phyloP scores from a whole-genome alignment of 1,140 invertebrate species.

The Drosophila nigromelanica region DNA sequence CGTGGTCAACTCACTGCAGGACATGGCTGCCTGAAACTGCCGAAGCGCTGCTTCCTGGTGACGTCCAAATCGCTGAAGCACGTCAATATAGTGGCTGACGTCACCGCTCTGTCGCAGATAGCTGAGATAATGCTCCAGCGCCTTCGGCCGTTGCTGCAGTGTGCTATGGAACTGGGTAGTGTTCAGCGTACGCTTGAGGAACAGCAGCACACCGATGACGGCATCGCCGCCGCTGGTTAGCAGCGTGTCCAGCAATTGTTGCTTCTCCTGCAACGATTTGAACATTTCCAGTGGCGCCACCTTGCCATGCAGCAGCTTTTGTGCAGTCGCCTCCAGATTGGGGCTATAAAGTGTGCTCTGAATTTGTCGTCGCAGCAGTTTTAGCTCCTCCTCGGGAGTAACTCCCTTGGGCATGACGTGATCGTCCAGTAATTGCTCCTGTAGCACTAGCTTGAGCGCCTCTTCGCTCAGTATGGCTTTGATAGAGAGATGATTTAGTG shows the following conservation, averaged over 20 bases:
- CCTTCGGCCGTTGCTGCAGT: constrained; percentile 84
- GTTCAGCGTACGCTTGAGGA: constrained; percentile 86
- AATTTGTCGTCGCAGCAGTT: constrained; percentile 69
- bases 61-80: constrained; percentile 86
- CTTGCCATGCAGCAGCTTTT: constrained; percentile 85
- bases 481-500: constrained; percentile 64
- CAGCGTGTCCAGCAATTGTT: constrained; percentile 85
- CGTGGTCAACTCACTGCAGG: constrained; percentile 14
- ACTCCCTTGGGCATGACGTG: constrained; percentile 70
- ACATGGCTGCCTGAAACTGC: constrained; percentile 85
- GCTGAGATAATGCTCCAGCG: constrained; percentile 86
- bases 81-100: constrained; percentile 84
- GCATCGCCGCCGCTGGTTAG: constrained; percentile 86
- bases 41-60: constrained; percentile 85
- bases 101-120: constrained; percentile 85
- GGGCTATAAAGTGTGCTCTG: constrained; percentile 75
- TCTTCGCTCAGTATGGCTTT: constrained; percentile 74
- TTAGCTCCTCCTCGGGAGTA: constrained; percentile 70
- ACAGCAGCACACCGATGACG: constrained; percentile 86
- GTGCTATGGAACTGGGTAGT: constrained; percentile 85
- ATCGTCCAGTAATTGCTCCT: constrained; percentile 71
- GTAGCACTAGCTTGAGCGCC: constrained; percentile 63
- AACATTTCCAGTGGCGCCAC: constrained; percentile 85
- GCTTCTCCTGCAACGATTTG: constrained; percentile 85
- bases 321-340: constrained; percentile 82